Evolutionary conservation across 2,888 invertebrate genomes (phyloP).

Genomic region (Branchipolynoe longqiensis): DNA sequence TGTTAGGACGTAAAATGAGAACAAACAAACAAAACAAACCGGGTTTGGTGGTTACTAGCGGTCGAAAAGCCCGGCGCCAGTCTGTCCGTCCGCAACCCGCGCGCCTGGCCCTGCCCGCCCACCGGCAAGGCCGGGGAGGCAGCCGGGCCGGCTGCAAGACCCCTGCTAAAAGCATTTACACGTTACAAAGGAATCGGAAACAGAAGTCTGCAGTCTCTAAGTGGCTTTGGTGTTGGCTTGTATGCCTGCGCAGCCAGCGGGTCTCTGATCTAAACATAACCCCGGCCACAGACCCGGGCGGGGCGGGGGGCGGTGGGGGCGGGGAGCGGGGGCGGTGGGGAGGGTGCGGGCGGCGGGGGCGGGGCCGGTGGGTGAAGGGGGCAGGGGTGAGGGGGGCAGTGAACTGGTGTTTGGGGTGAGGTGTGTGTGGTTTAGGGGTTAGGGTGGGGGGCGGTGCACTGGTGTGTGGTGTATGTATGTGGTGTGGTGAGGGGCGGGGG

Average conservation of each 20-base stretch:
- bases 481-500: no score
- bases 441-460: no score
- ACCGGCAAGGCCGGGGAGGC: neutral
- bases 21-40: no score
- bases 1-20: no score
- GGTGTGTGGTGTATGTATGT: no score
- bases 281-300: neutral
- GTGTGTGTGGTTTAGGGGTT: no score
- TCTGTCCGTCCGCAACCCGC: no score
- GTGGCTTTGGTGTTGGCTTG: conserved; percentile 13
- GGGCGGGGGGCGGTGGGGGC: neutral
- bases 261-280: neutral
- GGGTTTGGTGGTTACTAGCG: no score
- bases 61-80: no score
- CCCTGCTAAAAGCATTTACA: conserved; percentile 39
- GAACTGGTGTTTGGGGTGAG: neutral
- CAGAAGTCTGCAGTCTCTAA: conserved; percentile 10
- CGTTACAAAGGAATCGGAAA: conserved; percentile 45
- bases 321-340: neutral
- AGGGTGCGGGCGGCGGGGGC: neutral
- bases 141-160: neutral
- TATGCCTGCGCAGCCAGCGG: neutral
- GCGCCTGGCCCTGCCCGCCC: no score
- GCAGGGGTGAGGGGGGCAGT: neutral
- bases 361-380: neutral